These are phyloP conservation scores for Ptychoptera contaminata DNA, from an alignment of 2,888 invertebrate species.

Conservation along the genomic window DNA sequence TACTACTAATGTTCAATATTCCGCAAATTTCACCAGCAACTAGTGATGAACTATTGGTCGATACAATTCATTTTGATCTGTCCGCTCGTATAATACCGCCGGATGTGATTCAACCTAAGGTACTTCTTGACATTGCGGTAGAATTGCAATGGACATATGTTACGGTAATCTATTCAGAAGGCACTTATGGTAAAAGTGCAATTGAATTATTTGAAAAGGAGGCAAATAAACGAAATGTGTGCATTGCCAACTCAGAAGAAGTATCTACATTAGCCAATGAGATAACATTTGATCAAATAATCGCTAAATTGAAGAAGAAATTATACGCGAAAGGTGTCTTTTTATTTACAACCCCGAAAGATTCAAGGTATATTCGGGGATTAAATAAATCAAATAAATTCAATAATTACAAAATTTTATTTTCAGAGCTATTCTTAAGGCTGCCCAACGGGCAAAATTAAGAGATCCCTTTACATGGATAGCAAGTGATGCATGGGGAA, in stretches of 20 bases:
- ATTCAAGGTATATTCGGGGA: conserved; percentile 39
- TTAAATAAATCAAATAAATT: neutral
- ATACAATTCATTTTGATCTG: conserved; percentile 52
- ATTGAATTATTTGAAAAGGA: conserved; percentile 57
- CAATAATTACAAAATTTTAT: conserved; percentile 3
- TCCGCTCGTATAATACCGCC: conserved; percentile 55
- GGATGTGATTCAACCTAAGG: conserved; percentile 48
- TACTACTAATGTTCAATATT: conserved; percentile 51
- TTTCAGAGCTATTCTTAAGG: conserved; percentile 37
- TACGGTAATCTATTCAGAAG: conserved; percentile 52
- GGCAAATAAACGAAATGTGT: conserved; percentile 49
- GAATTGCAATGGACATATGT: conserved; percentile 59
- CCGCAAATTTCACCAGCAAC: conserved; percentile 59
- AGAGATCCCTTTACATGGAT: conserved; percentile 42
- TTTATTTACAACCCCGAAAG: conserved; percentile 56
- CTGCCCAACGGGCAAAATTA: conserved; percentile 38
- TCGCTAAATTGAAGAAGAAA: conserved; percentile 42
- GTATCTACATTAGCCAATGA: conserved; percentile 45
- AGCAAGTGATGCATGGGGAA: conserved; percentile 56
- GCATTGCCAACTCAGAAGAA: conserved; percentile 55
- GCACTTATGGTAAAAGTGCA: conserved; percentile 58
- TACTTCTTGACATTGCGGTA: conserved; percentile 51
- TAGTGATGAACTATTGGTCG: conserved; percentile 52
- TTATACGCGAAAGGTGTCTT: conserved; percentile 52
- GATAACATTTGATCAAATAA: conserved; percentile 41